A percentile compares a stretch with the other conserved stretches of the same genome.
Evolutionary conservation across 1,140 invertebrate genomes (phyloP).

Genomic region (Macrocentrus cingulum): DNA sequence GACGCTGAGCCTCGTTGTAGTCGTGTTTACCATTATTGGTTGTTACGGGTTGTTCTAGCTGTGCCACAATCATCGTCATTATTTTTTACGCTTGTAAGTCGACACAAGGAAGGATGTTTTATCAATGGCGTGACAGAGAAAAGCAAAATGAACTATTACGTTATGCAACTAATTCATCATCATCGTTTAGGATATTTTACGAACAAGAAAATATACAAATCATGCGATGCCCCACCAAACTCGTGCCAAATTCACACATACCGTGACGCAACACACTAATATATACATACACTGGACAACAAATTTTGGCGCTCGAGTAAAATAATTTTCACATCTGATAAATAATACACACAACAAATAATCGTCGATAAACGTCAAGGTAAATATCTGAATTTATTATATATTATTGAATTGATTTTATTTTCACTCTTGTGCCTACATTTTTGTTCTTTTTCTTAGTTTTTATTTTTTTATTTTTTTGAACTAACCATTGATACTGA

Average conservation of each 20-base stretch:
- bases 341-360: slow-evolving; percentile 4
- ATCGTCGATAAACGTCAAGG: slow-evolving; percentile 12
- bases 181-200: slow-evolving; percentile 8
- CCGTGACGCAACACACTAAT: slow-evolving; percentile 1
- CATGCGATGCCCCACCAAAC: background rate
- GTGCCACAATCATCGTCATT: slow-evolving; percentile 23
- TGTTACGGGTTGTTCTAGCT: slow-evolving; percentile 27
- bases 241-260: background rate
- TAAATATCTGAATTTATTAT: slow-evolving; percentile 29
- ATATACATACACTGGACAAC: background rate
- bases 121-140: background rate
- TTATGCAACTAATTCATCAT: slow-evolving; percentile 8
- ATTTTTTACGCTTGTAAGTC: slow-evolving; percentile 31
- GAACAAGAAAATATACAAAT: background rate
- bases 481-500: too few relatives aligned
- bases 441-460: too few relatives aligned
- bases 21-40: slow-evolving; percentile 31
- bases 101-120: slow-evolving; percentile 3
- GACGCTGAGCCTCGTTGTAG: slow-evolving; percentile 26
- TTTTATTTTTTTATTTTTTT: too few relatives aligned
- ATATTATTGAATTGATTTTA: slow-evolving; percentile 25
- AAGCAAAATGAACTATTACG: slow-evolving; percentile 1
- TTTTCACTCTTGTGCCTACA: background rate
- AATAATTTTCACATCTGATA: background rate
- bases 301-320: background rate